Conservation (phyloP, 2,113 vertebrate species). For the Sebastes schlegelii region DNA sequence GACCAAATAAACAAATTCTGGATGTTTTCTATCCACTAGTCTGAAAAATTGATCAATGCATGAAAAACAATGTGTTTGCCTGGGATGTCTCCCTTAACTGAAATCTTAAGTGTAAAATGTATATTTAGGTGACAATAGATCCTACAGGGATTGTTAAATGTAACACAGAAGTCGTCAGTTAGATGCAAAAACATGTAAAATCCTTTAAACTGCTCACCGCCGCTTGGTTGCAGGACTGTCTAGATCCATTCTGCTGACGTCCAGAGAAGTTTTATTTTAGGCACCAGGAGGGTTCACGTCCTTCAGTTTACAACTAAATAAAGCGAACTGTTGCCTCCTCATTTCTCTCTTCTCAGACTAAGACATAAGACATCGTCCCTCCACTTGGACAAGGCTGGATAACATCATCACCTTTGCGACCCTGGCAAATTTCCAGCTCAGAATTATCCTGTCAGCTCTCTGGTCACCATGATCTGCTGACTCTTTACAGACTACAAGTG, state of each 20-base stretch:
- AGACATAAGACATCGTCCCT: neutral
- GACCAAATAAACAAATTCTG: too few relatives aligned
- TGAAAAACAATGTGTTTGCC: too few relatives aligned
- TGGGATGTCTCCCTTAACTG: neutral
- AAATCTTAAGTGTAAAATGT: neutral
- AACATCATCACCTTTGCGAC: neutral
- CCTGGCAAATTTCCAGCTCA: neutral
- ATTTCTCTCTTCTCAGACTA: neutral
- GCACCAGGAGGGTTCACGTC: neutral
- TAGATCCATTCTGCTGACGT: conserved; percentile 35
- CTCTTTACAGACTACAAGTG: neutral
- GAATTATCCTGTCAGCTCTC: neutral
- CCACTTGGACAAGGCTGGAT: neutral
- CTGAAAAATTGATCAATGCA: too few relatives aligned
- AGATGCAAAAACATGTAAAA: neutral
- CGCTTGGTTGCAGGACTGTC: conserved; percentile 28
- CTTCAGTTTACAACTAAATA: neutral
- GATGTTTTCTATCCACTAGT: too few relatives aligned
- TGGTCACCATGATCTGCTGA: neutral
- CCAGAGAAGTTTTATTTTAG: neutral
- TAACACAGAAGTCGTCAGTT: neutral
- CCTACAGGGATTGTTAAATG: too few relatives aligned
- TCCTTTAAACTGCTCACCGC: conserved; percentile 44
- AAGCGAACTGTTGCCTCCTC: neutral
- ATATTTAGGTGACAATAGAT: neutral